Base-by-base conservation (phyloP, 2,888 invertebrate species). In the Eupsilia transversa region DNA sequence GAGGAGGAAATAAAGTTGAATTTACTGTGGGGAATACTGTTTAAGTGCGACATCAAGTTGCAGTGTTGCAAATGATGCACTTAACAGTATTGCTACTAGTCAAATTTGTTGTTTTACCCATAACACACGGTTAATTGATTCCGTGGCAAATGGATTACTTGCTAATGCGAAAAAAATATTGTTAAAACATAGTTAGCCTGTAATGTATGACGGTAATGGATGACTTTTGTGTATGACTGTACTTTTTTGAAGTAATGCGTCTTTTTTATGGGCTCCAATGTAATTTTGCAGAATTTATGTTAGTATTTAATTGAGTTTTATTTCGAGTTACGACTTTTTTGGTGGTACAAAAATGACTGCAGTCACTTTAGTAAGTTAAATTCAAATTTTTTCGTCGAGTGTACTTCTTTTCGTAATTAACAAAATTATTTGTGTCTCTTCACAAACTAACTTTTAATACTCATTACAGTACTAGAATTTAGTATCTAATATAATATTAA, bases 51-150 rank as follows among this genome's bases (percentile, higher is more conserved):
- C 87, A 87, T 85, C 83, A 73, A 79, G 72, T 85, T 87, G 89
- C 89, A 88, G 77, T 78, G 86, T 75, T 75, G 88, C 86, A 91
- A 92, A 92, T 92, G 91, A 92, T 94, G 93, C 94, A 94, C 94
- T 94, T 89, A 93, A 86, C 90, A 75, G 85, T 91, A 94, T 94
- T 94, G 91, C 91, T 77, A 84, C 74, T 27, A 81, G 88, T 90
- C 82, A 90, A 91, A 92, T 91, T 91, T 92, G 92, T 91, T 91
- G 90, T 92, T 92, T 90, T 88, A 85, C 83, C 82, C 73, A 71
- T 75, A 76, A 81, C 76, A 61, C 33, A 59, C 66, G 69, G 86
- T 83, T 92, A 91, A 92, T 92, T 93, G 92, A 89, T 90, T 89
- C 83, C 79, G 80, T 84, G 65, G 76, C 79, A 90, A 90, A 92